Evolutionary conservation across 2,797 vertebrate species (phyloP), one percentile per base, ranked within the genome.

Genomic region (Aselliscus stoliczkanus): DNA sequence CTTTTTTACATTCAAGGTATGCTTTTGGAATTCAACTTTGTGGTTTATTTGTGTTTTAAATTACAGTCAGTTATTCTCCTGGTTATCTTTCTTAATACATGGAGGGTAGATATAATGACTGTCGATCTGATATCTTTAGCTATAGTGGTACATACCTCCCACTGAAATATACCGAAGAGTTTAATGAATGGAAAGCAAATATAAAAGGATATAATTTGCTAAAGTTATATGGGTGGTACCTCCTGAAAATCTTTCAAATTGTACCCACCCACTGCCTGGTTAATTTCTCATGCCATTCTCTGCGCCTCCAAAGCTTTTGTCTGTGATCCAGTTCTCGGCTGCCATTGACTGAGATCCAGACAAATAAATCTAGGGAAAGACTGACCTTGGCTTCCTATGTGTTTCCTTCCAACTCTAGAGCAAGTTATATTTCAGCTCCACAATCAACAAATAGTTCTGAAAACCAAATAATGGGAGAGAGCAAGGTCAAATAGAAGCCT

Each of bases 311-410:
- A 27, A 72, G 37, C 17, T 81, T 64, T 77, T 42, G 42, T 92
- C 54, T 76, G 39, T 50, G 60, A 21, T 37, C 58, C 37, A 54
- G 37, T 64, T 88, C 77, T 92, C 77, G 70, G 84, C 70, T 80
- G 84, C 70, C 73, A 39, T 44, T 93, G 96, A 72, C 64, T 42
- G 60, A 82, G 42, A 83, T 87, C 96, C 92, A 96, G 81, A 64
- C 21, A 27, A 65, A 76, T 79, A 21, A 77, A 81, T 72, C 44
- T 42, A 70, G 79, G 34, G 23, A 80, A 80, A 94, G 52, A n/a
- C 50, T 95, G 97, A 97, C 95, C 92, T 80, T 79, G 85, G 64
- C 89, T 97, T 97, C 97, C 97, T 94, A 76, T 86, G 42, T 56
- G 75, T 79, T 94, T 86, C 95, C 79, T 95, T 92, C 82, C 92